phyloP scores from a whole-genome alignment of 2,113 vertebrate species.

The Aramus guarauna region DNA sequence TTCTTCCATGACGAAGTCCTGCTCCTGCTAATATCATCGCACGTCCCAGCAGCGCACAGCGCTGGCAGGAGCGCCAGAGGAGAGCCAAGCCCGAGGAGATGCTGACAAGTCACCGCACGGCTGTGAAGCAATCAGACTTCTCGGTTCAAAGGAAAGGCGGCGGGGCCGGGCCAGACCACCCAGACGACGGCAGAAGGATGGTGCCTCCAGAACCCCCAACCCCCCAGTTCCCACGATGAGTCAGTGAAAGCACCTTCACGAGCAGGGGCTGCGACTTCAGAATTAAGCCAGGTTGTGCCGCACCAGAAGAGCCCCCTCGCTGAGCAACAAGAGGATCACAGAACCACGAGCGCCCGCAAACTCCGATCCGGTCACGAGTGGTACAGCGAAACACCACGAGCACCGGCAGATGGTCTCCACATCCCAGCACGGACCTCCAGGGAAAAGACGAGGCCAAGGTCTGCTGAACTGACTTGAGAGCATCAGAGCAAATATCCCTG shows the following conservation, averaged over 20 bases:
- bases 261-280: background rate
- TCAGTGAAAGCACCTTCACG: no score
- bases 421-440: background rate
- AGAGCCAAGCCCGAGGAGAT: background rate
- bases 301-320: no score
- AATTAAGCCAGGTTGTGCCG: rapidly evolving
- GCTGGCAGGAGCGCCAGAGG: background rate
- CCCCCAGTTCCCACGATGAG: no score
- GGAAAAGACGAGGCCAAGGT: no score
- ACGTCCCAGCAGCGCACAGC: background rate
- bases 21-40: background rate
- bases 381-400: background rate
- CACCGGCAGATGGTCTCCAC: rapidly evolving
- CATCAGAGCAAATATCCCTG: rapidly evolving
- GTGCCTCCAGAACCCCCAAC: background rate
- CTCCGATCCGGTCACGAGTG: background rate
- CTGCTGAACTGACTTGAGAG: no score
- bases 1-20: background rate
- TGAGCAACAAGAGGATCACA: background rate
- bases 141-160: background rate
- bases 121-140: background rate
- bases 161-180: background rate
- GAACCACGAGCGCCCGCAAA: background rate
- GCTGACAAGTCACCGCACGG: background rate
- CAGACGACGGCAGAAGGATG: background rate